Evolutionary conservation across 2,797 vertebrate genomes (phyloP).

Genomic region (Coranthus polyacanthus): DNA sequence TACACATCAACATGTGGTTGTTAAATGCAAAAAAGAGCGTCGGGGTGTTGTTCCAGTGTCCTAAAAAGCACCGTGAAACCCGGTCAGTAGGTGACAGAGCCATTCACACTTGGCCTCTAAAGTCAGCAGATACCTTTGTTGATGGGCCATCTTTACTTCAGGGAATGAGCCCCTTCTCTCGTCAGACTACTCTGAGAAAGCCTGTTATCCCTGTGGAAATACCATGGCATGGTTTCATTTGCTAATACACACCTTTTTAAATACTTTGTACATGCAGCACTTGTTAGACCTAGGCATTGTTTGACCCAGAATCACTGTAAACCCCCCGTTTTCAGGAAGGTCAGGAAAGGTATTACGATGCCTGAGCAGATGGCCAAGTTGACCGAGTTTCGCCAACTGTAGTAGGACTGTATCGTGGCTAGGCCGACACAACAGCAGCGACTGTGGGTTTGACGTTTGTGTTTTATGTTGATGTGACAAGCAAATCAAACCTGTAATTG

Average conservation of each 20-base stretch:
- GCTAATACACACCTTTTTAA: not conserved
- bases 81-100: slow-evolving; percentile 4
- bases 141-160: slow-evolving; percentile 1
- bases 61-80: slow-evolving; percentile 7
- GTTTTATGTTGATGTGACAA: slow-evolving; percentile 1
- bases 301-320: slow-evolving; percentile 10
- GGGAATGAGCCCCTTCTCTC: not conserved
- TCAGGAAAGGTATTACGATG: slow-evolving; percentile 62
- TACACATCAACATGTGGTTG: slow-evolving; percentile 23
- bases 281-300: not conserved
- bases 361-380: slow-evolving; percentile 73
- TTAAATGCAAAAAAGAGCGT: slow-evolving; percentile 8
- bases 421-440: slow-evolving; percentile 3
- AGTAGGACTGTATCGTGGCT: slow-evolving; percentile 13
- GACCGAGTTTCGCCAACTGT: slow-evolving; percentile 47
- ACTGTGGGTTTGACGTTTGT: slow-evolving; percentile 45
- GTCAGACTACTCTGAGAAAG: not conserved
- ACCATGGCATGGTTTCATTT: not conserved
- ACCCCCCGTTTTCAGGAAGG: slow-evolving; percentile 22
- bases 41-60: slow-evolving; percentile 9
- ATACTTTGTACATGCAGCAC: not conserved
- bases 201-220: slow-evolving; percentile 4
- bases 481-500: not conserved
- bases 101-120: slow-evolving; percentile 43
- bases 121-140: slow-evolving; percentile 9